Evolutionary conservation across 2,797 vertebrate genomes (phyloP).

Genomic region (Platyrinchus mystaceus): DNA sequence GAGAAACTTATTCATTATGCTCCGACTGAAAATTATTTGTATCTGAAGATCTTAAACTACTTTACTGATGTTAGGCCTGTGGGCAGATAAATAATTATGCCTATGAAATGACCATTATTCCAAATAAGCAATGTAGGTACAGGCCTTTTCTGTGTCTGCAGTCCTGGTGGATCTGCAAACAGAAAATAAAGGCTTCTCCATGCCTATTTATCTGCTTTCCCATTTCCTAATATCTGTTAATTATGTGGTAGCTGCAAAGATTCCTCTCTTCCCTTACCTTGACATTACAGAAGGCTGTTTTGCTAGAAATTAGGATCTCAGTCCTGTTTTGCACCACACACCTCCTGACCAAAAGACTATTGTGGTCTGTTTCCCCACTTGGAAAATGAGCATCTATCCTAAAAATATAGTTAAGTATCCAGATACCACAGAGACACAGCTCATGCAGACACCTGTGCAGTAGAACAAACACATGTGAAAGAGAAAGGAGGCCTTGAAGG

Average conservation of each 20-base stretch:
- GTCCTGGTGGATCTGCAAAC: background rate
- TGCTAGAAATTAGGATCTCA: background rate
- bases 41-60: background rate
- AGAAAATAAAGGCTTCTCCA: background rate
- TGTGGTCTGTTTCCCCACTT: background rate
- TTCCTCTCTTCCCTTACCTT: background rate
- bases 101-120: background rate
- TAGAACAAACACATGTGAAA: background rate
- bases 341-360: background rate
- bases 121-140: background rate
- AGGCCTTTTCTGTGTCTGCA: background rate
- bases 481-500: conserved; percentile 26
- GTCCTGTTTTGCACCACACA: background rate
- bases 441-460: background rate
- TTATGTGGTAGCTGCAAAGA: background rate
- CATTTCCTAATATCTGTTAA: background rate
- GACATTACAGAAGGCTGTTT: background rate
- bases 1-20: background rate
- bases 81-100: background rate
- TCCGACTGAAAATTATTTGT: background rate
- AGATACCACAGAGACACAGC: background rate
- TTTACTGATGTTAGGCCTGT: background rate
- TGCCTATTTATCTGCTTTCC: background rate
- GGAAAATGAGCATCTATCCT: background rate
- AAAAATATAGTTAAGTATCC: background rate